Base-by-base conservation (phyloP, 2,113 vertebrate genomes). In the Dipodomys spectabilis region DNA sequence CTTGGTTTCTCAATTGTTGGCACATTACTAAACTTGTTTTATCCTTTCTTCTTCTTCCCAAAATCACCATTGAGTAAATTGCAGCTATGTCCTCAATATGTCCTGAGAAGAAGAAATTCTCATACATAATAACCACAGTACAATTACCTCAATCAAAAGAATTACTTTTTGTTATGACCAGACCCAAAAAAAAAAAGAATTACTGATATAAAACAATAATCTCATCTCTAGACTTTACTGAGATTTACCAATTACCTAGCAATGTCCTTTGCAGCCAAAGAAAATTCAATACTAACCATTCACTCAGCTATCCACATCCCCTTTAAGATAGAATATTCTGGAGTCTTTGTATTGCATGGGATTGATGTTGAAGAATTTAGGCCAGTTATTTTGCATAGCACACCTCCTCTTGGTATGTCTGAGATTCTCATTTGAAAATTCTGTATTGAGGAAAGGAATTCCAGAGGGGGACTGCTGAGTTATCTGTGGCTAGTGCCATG, bases 181-280 rank as follows among this genome's bases (percentile, higher is more conserved):
- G 39, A 39, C 39, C 39, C 39, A 39, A 39, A 39, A 39, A 39
- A 39, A 39, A 39, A 39, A 95, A 86, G 82, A 91, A 95, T 68
- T 90, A 93, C 35, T 68, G 80, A 88, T 92, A 95, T n/a, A 95
- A 85, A 71, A 74, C 30, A 82, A 90, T 90, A 93, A 93, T 82
- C 85, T 73, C 89, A 96, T 82, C 60, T 72, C 64, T 8, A 62
- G 78, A 60, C n/a, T 44, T 89, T 77, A 91, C 3, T 77, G 44
- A 95, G 57, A 88, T 92, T 79, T 71, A 73, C 83, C 60, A 53
- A 88, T 93, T 94, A 90, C 28, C 53, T 60, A 93, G 77, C 90
- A 87, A 94, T 86, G 44, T 82, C 67, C 67, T 88, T 86, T 72
- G 79, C 2, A 75, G 87, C 6, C 44, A 91, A 88, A 91, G 71